Evolutionary conservation across 1,140 invertebrate species (phyloP), one percentile per base, ranked within the genome.

Genomic region (Formica exsecta): DNA sequence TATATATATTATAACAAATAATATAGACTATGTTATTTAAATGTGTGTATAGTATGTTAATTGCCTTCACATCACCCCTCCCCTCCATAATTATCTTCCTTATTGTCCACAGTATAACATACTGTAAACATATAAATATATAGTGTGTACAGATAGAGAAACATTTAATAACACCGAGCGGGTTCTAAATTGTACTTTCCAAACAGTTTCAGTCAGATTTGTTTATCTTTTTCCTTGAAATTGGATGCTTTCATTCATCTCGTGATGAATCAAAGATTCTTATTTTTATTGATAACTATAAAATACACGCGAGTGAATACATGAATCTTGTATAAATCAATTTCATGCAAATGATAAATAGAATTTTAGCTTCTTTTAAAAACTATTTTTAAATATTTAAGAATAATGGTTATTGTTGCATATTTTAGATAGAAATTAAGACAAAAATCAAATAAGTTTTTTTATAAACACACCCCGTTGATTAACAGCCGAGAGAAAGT

Each of bases 261-360:
- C 3, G 3, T 32, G 3, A 32, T 3, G 32, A 32, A 32, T 32
- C 2, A 32, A 3, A 38, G 38, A 38, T 6, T 38, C 4, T 44
- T 44, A 44, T 44, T 44, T 44, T 44, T 32, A 57, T 70, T 48
- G 16, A 16, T 25, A 59, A 16, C 51, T 71, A 71, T 59, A 13
- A 41, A 41, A 71, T 44, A 25, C 11, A 25, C 11, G 19, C 22
- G 2, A 29, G 16, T 19, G 8, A 70, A 32, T 68, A 38, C 36
- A 38, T 41, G 38, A 9, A 22, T 19, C 51, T 59, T 77, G 66
- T 87, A 9, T 84, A 57, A 57, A 59, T 25, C 48, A 84, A 76
- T 48, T 38, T 70, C 48, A 70, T 48, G 75, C 2, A 11, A n/a
- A 66, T 74, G 25, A 62, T 87, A 66, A 68, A 54, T 51, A 87